Evolutionary conservation across 2,888 invertebrate species (phyloP), one percentile per base, ranked within the genome.

Genomic region (Taenaris catops): DNA sequence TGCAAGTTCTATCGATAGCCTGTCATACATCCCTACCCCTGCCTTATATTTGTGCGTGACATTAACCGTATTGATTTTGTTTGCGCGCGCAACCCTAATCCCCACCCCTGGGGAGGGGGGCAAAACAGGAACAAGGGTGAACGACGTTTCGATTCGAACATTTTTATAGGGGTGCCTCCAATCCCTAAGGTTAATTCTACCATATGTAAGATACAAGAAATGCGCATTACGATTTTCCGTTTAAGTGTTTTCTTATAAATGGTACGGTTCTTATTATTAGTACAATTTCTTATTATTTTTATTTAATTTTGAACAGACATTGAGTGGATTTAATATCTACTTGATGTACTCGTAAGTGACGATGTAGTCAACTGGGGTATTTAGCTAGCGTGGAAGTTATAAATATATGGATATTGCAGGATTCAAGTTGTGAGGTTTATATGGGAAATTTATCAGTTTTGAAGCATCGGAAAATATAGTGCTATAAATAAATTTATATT

Each of bases 61-160:
- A 64, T 65, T 57, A 50, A 64, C 62, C 67, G 74, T 84, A 84
- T 86, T 75, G 84, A 86, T 86, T 81, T 81, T 79, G 58, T 66
- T 46, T 83, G 84, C 83, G 84, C 84, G 84, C 84, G 84, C 84
- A 81, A 40, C 58, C 56, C 45, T 49, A 39, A 38, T 48, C 53
- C 56, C 62, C 56, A 51, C 52, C 48, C 31, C 43, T 17, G 44
- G 53, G 52, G 61, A 55, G 39, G 53, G 63, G 57, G 66, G 64
- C 44, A 55, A 59, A 67, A 67, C 70, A 71, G 63, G 72, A 66
- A 70, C 68, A 74, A 65, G 76, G 74, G 79, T 65, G 71, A 67
- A 61, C 68, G 67, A 61, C 74, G 70, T 73, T 74, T 75, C 68
- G 70, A 78, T 80, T 79, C 71, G 78, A 81, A 79, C 73, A 76